Conservation (phyloP, 1,140 invertebrate species). For the Bombus cullumanus region DNA sequence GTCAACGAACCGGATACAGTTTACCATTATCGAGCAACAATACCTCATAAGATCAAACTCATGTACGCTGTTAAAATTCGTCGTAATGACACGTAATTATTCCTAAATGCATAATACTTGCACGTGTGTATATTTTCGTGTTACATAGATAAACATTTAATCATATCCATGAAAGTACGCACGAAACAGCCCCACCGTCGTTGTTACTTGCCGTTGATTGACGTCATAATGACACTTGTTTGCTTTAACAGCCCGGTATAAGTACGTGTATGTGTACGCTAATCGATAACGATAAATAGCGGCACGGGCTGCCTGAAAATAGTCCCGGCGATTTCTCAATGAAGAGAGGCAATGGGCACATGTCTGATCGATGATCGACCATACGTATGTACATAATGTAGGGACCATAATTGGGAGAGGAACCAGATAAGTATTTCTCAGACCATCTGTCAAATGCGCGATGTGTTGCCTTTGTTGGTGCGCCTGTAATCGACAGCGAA, state of each 20-base stretch:
- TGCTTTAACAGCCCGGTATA: constrained; percentile 22
- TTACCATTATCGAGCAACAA: constrained; percentile 15
- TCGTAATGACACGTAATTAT: background rate
- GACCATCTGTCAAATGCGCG: background rate
- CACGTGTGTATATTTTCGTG: background rate
- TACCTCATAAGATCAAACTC: background rate
- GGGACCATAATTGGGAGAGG: background rate
- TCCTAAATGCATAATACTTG: background rate
- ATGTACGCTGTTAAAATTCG: constrained; percentile 18
- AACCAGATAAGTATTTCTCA: background rate
- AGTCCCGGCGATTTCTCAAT: constrained; percentile 30
- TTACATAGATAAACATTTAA: background rate
- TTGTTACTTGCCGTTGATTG: constrained; percentile 52
- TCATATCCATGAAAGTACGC: constrained; percentile 45
- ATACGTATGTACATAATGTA: background rate
- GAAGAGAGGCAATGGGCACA: background rate
- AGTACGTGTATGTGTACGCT: constrained; percentile 3
- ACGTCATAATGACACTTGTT: constrained; percentile 69
- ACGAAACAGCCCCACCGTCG: background rate
- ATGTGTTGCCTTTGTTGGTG: too few species aligned
- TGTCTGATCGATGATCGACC: background rate
- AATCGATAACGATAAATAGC: constrained; percentile 60
- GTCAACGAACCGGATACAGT: constrained; percentile 29
- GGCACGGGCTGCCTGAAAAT: background rate
- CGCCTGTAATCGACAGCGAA: too few species aligned